Conservation (phyloP, 2,797 vertebrate genomes). For the Podargus strigoides region DNA sequence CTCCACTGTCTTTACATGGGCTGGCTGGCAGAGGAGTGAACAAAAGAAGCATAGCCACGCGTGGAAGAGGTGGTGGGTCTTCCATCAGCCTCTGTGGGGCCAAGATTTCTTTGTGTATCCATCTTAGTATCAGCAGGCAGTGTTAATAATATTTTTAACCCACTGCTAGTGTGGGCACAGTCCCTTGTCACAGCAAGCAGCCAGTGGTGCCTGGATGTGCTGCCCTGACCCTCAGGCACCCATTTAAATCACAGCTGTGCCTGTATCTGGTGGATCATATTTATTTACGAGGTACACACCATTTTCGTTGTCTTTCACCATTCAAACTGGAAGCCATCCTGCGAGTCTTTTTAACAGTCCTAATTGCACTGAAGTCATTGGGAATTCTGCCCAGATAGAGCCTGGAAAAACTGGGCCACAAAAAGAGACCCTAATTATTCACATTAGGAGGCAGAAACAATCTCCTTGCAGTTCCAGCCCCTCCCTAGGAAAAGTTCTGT, state of each 20-base stretch:
- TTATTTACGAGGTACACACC: neutral
- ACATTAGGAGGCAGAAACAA: neutral
- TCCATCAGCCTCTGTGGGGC: neutral
- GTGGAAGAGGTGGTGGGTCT: neutral
- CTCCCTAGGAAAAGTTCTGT: neutral
- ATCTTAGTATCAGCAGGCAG: neutral
- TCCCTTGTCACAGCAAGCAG: neutral
- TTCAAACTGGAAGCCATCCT: neutral
- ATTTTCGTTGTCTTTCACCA: neutral
- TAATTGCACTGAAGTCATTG: neutral
- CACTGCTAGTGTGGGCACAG: no score
- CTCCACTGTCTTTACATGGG: neutral
- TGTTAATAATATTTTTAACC: neutral
- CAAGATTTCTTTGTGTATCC: neutral
- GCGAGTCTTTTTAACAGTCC: neutral
- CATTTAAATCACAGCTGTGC: neutral
- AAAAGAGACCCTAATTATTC: neutral
- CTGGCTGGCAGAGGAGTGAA: neutral
- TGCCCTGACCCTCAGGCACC: neutral
- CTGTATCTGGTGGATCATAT: neutral
- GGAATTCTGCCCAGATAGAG: neutral
- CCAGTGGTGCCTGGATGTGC: neutral
- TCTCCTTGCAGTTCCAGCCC: neutral
- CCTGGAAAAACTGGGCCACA: neutral
- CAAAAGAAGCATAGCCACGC: rapidly evolving